Evolutionary conservation across 2,113 vertebrate genomes (phyloP), one percentile per base, ranked within the genome.

Genomic region (Hymenochirus boettgeri): DNA sequence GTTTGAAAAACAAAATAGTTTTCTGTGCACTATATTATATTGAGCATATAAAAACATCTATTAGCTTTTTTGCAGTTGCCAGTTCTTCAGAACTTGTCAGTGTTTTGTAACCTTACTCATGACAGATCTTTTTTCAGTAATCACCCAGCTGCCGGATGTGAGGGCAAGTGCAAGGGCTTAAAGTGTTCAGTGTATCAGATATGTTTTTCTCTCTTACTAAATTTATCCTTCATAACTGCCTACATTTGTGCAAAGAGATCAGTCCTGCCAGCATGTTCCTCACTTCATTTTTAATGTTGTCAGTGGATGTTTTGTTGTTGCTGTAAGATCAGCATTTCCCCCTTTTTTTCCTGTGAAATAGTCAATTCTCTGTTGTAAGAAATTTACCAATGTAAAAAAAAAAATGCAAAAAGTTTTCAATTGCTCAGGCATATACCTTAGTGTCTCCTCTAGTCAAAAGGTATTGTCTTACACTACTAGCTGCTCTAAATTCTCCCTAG

Each of bases 111-210:
- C 56, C 51, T 67, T 56, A 59, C 47, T 59, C 65, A 33, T 25
- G 24, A 33, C 22, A 37, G 63, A 67, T 67, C 65, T 25, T 39
- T 53, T 67, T 67, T 67, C 64, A 66, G 46, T 58, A 51, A 58
- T 66, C 56, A 53, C 65, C 39, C 65, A 67, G 56, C 52, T 59
- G 65, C 65, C 65, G 65, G 65, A 69, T 60, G 65, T 52, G 51
- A 51, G 57, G 59, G 59, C 65, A 60, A 69, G 65, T 60, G 64
- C 33, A 58, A 58, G 57, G 56, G 57, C 56, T 69, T 69, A 58
- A 58, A 29, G 33, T 46, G 52, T 57, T 45, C 19, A n/a, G 47
- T 45, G 56, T 69, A 53, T 59, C 56, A 66, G 64, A 50, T 58
- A 58, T 58, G 55, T 33, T 50, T 51, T 55, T 66, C 57, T 52